Base-by-base conservation (phyloP, 2,888 invertebrate genomes). In the Agrilus mali region DNA sequence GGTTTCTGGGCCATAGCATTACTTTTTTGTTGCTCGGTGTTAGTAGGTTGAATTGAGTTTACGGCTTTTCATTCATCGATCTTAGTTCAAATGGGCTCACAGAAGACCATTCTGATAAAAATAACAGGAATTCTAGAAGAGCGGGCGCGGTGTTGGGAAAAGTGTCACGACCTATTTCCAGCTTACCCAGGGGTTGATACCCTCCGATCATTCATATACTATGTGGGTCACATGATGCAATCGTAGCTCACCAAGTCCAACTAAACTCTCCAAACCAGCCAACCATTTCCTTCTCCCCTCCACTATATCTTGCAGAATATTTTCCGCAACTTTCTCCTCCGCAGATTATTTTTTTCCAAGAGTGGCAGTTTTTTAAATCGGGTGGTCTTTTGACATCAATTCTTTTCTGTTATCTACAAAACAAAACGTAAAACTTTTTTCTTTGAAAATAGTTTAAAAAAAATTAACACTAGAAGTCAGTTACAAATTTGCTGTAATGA, bases 121-220 rank as follows among this genome's bases (percentile, higher is more conserved):
- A 52, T 52, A 52, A 47, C 47, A 41, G 45, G 41, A 47, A 47
- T 50, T 45, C 38, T 42, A 41, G 27, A 27, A 4, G 8, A 27
- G 27, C 42, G 47, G 42, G 47, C 50, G 53, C 50, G 47, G 48
- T 47, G 47, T 50, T 48, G 42, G 49, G 53, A 52, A 47, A 49
- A 50, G 53, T 52, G 50, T 53, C 55, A 50, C 53, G 60, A 60
- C 61, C 61, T 53, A 60, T 59, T 61, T 64, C 56, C 52, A 57
- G 58, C 57, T 49, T 56, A 58, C 60, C 55, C 56, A 54, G 57
- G 65, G 65, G 63, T 64, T 64, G 63, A 61, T 62, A 62, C 63
- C 64, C 64, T 61, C 53, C 53, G 56, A 58, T 54, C 60, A 61
- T 61, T 61, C 60, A 60, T 60, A 57, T 50, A 49, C 51, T 50